A percentile compares a stretch with the other conserved stretches of the same genome.
These are phyloP conservation scores for Drosophila fulvimacula DNA, from an alignment of 2,888 invertebrate genomes.

Conservation along the genomic window DNA sequence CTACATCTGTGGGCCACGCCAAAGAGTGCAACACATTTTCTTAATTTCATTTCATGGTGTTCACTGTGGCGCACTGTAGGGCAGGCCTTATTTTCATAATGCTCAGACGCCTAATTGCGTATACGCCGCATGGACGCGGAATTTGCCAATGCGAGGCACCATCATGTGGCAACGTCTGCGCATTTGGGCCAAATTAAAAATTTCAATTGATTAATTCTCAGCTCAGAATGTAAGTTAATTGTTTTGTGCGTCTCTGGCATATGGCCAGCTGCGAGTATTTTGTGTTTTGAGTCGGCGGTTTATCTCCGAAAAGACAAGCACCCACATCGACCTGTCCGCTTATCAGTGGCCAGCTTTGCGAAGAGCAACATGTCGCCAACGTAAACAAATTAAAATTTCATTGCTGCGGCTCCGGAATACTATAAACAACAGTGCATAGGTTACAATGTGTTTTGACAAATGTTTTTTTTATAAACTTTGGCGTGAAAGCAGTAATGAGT, in stretches of 20 bases:
- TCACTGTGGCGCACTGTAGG: slow-evolving; percentile 9
- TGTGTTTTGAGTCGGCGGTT: not conserved
- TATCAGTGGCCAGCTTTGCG: slow-evolving; percentile 44
- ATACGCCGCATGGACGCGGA: slow-evolving; percentile 65
- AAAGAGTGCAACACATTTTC: slow-evolving; percentile 73
- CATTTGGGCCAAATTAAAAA: slow-evolving; percentile 64
- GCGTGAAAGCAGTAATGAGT: not conserved
- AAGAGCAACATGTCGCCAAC: slow-evolving; percentile 18
- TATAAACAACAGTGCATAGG: slow-evolving; percentile 18
- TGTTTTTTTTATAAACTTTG: slow-evolving; percentile 1
- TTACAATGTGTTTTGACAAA: slow-evolving; percentile 10
- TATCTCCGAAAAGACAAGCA: slow-evolving; percentile 30
- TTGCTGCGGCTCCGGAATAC: slow-evolving; percentile 37
- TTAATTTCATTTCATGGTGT: slow-evolving; percentile 68
- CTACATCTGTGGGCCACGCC: slow-evolving; percentile 44
- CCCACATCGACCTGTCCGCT: slow-evolving; percentile 58
- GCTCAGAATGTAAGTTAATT: slow-evolving; percentile 43
- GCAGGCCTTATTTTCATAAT: slow-evolving; percentile 64
- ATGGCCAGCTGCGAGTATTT: not conserved
- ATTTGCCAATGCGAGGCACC: slow-evolving; percentile 5
- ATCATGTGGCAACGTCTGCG: slow-evolving; percentile 5
- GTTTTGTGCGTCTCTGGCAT: not conserved
- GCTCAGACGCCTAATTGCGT: slow-evolving; percentile 69
- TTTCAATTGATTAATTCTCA: slow-evolving; percentile 68
- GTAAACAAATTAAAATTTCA: slow-evolving; percentile 71